Base-by-base conservation (phyloP, 1,140 invertebrate species). In the Papilio glaucus region DNA sequence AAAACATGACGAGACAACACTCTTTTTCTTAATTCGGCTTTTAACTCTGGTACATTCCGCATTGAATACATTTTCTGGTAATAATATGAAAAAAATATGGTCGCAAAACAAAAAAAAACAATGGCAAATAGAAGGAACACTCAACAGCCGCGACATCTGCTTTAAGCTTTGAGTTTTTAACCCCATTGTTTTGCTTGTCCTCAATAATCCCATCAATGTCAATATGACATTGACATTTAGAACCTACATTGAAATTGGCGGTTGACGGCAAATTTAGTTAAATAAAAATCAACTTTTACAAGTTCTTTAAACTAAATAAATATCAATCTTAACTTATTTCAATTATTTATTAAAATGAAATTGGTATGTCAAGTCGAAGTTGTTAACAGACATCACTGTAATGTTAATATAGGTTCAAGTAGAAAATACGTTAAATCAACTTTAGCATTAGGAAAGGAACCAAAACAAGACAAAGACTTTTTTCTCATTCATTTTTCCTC, bases 401-500 rank as follows among this genome's bases (percentile, higher is more conserved):
- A 82, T 73, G 85, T 90, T 77, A 91, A 93, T 73, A 83, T 91
- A 62, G 88, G 83, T 76, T 77, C 77, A 75, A 78, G 84, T 85
- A 80, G 89, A 78, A 87, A 87, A 93, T 93, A 93, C 77, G 91
- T 93, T 73, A 94, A 94, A 86, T 95, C 95, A 15, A 95, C 95
- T 0, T 82, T 97, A 60, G 94, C 95, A 1, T 87, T 97, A 45
- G 95, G 95, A 38, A 96, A 94, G 78, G 94, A 95, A 78, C 93
- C 94, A 1, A 93, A 94, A 76, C 88, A 94, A 79, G 87, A 93
- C 63, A 88, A 93, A 29, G 93, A 95, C 33, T 93, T 95, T 77
- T 95, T 94, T 85, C 86, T 97, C 37, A 86, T 96, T 33, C 91
- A 95, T 41, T 96, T 96, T 86, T 95, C 95, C 7, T 85, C 94